Conservation (phyloP, 2,797 vertebrate genomes). For the Channa striata region DNA sequence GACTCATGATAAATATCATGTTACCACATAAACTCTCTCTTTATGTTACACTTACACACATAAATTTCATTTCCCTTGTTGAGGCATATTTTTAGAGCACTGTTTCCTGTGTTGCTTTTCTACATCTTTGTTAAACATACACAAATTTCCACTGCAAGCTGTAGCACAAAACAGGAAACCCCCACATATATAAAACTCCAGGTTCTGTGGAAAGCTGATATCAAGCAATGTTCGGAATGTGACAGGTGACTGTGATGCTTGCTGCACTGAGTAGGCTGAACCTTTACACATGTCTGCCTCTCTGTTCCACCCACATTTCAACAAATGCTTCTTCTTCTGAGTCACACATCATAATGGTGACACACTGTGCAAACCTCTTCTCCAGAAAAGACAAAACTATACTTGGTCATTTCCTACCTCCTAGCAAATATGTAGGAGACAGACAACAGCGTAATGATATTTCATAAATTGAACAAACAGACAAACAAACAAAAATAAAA, state of each 20-base stretch:
- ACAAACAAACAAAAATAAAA: constrained; percentile 10
- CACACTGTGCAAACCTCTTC: constrained; percentile 41
- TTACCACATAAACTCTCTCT: constrained; percentile 27
- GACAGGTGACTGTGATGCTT: constrained; percentile 48
- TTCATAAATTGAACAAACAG: constrained; percentile 32
- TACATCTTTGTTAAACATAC: constrained; percentile 19
- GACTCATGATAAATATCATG: constrained; percentile 36
- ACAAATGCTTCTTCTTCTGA: constrained; percentile 66
- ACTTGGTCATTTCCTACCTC: constrained; percentile 40
- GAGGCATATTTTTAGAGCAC: constrained; percentile 12
- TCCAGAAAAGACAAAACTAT: constrained; percentile 37
- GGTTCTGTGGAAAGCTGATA: constrained; percentile 29
- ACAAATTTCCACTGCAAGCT: constrained; percentile 19
- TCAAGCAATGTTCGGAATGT: constrained; percentile 48
- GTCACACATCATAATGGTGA: constrained; percentile 64
- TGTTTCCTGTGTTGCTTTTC: constrained; percentile 28
- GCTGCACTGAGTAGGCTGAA: constrained; percentile 37
- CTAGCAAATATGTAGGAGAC: constrained; percentile 42
- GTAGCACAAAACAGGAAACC: constrained; percentile 51
- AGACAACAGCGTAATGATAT: constrained; percentile 26
- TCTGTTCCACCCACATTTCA: constrained; percentile 65
- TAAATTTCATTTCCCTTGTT: constrained; percentile 20
- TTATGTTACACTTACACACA: constrained; percentile 13
- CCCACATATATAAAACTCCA: constrained; percentile 33
- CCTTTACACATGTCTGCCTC: constrained; percentile 39